Base-by-base conservation (phyloP, 1,140 invertebrate species). In the Magallana ariakensis region DNA sequence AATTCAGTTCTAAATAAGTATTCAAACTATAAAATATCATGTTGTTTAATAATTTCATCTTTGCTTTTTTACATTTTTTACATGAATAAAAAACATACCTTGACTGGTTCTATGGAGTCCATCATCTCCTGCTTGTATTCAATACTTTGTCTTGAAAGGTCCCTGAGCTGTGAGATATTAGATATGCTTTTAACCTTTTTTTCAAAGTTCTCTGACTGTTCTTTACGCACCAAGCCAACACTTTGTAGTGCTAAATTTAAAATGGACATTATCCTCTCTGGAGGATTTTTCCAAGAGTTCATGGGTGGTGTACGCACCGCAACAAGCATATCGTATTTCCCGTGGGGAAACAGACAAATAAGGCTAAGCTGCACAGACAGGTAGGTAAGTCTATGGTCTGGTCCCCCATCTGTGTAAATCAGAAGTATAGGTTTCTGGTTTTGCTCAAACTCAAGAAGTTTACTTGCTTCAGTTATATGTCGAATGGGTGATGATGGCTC, bases 71-170 rank as follows among this genome's bases (percentile, higher is more conserved):
- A 46, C 13, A 46, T 19, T 4, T 16, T 46, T n/a, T 9, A 46
- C 13, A 46, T 55, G n/a, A 5, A 55, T 19, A n/a, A 0, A n/a
- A 58, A 60, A 19, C 62, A 46, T 88, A 88, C 81, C 54, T 86
- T 84, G 54, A 86, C 87, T 56, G 81, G 87, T 83, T 86, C 62
- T 8, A 86, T 84, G 19, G 60, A 84, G 57, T 88, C 87, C 22
- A 75, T 57, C 53, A 85, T 82, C 22, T 87, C 33, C 6, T 85
- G 16, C 8, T 33, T 22, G 56, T 56, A 56, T 8, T 56, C 57
- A 19, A 16, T 15, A 13, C 58, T 26, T 19, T 56, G 55, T 11
- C 57, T 56, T 80, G 85, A 75, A 60, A 86, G 19, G 16, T 87
- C 81, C 9, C 86, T 33, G 13, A 70, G 13, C 26, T 66, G 19